Evolutionary conservation across 2,113 vertebrate species (phyloP), one percentile per base, ranked within the genome.

Genomic region (Collichthys lucidus): DNA sequence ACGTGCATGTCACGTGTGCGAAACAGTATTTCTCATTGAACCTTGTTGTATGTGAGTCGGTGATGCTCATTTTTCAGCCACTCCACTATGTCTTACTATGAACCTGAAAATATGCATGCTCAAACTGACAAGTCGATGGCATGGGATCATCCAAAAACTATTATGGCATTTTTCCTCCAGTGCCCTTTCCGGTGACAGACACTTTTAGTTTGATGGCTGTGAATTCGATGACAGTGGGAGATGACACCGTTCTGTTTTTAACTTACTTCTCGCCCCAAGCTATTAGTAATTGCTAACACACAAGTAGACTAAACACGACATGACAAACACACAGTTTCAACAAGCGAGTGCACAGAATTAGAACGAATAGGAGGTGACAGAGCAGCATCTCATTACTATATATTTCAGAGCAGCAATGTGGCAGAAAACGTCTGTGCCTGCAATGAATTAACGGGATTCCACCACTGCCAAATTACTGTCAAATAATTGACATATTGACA

Each of bases 171-270:
- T 55, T 79, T 56, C 57, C 70, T 71, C 20, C 69, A 44, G 24
- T 84, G 68, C 46, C 75, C 66, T 82, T 67, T 31, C 40, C 10
- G 0, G n/a, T 80, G 87, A 85, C 87, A 90, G 47, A 83, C 40
- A 57, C 66, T 67, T 60, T 87, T 50, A 80, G 52, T 76, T 78
- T 85, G 79, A 88, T 80, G 74, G 62, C 69, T 76, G 67, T 71
- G 55, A 74, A 88, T 86, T 69, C 9, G 55, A 78, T 77, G 83
- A 68, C 65, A 74, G 78, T 68, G 35, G 80, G 79, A 78, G 79
- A 78, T 47, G 66, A 87, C 67, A 81, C 52, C 46, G 20, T 62
- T 86, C 68, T 73, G 63, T 85, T 83, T 83, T 71, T 59, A 56
- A 70, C 80, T 56, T 61, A 26, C 64, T 83, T 22, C 22, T 77